Conservation (phyloP, 2,888 invertebrate species). For the Lampropteryx suffumata region DNA sequence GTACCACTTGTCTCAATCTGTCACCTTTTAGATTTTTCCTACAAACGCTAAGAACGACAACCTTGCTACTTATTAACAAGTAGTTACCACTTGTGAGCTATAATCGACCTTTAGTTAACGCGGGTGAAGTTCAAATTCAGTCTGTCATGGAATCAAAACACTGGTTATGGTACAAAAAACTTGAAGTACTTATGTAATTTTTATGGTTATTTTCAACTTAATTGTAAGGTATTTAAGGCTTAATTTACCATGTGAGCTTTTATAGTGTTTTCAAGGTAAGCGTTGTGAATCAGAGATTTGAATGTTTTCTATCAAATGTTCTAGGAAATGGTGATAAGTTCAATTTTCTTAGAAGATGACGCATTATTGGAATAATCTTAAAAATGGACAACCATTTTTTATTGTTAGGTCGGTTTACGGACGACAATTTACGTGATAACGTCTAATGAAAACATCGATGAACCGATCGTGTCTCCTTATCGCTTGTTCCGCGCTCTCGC, state of each 20-base stretch:
- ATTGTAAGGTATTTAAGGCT: no score
- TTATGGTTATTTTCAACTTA: no score
- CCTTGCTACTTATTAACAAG: conserved; percentile 6
- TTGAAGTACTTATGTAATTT: no score
- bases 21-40: background rate
- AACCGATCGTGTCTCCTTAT: no score
- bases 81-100: background rate
- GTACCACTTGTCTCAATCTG: background rate
- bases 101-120: background rate
- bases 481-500: no score
- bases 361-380: no score
- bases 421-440: no score
- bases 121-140: background rate
- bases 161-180: no score
- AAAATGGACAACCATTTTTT: no score
- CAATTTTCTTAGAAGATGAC: background rate
- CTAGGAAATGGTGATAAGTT: background rate
- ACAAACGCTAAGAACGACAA: background rate
- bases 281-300: conserved; percentile 5
- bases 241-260: background rate
- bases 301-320: background rate
- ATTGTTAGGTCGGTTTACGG: no score
- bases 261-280: background rate
- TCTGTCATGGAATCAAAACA: no score
- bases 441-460: no score